These are phyloP conservation scores for Saccopteryx bilineata DNA, from an alignment of 2,113 vertebrate species.

Conservation along the genomic window DNA sequence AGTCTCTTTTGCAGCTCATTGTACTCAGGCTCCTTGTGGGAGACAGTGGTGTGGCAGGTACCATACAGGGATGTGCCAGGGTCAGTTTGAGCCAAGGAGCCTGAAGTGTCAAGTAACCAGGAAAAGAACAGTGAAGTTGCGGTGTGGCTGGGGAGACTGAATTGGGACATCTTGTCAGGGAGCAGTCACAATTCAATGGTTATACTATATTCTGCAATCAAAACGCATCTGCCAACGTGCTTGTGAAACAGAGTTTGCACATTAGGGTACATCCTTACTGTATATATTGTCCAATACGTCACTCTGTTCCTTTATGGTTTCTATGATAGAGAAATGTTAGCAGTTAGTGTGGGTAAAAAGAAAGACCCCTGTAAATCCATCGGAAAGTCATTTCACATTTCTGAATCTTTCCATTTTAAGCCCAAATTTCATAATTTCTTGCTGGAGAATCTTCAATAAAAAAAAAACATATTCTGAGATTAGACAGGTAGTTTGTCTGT, in stretches of 20 bases:
- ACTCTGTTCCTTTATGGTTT: not conserved
- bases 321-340: not conserved
- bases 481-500: not conserved
- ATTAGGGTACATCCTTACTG: not conserved
- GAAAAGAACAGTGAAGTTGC: not conserved
- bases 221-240: not conserved
- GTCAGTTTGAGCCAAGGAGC: not conserved
- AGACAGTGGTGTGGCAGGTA: not conserved
- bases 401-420: slow-evolving; percentile 1
- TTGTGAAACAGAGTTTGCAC: not conserved
- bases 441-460: not conserved
- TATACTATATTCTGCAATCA: not conserved
- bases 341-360: not conserved
- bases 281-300: not conserved
- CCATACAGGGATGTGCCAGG: not conserved
- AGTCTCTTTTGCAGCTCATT: not conserved
- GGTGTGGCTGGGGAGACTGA: not conserved
- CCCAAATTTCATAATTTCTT: not conserved
- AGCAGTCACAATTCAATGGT: not conserved
- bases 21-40: not conserved
- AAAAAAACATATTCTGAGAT: not conserved
- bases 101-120: not conserved
- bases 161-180: not conserved
- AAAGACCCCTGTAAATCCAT: not conserved
- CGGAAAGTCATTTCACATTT: not conserved